These are phyloP conservation scores for Monopis laevigella DNA, from an alignment of 2,888 invertebrate genomes.

Conservation along the genomic window DNA sequence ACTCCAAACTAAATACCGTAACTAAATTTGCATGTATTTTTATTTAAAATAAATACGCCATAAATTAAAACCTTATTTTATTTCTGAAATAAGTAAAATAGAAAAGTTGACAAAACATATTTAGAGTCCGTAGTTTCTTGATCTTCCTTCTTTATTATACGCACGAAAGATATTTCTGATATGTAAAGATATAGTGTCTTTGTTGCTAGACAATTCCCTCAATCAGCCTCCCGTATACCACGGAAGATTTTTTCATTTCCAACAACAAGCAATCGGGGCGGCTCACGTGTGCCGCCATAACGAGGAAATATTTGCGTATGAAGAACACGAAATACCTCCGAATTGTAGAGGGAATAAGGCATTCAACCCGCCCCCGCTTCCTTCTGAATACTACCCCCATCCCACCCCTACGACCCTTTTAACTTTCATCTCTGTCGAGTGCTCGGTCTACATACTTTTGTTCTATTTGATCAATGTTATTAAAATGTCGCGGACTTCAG, in stretches of 20 bases:
- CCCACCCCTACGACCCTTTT: slow-evolving; percentile 59
- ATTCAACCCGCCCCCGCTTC: slow-evolving; percentile 57
- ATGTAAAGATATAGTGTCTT: too few relatives aligned
- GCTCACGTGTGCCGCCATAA: slow-evolving; percentile 63
- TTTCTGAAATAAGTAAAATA: too few relatives aligned
- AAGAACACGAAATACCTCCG: slow-evolving; percentile 68
- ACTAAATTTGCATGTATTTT: too few relatives aligned
- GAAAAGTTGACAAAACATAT: too few relatives aligned
- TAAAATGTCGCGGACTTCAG: slow-evolving; percentile 62
- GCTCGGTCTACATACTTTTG: slow-evolving; percentile 68
- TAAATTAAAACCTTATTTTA: too few relatives aligned
- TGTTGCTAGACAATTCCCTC: slow-evolving; percentile 37
- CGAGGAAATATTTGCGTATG: slow-evolving; percentile 69
- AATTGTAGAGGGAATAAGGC: slow-evolving; percentile 68
- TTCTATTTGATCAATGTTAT: slow-evolving; percentile 69
- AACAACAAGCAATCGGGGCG: slow-evolving; percentile 55
- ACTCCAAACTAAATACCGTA: too few relatives aligned
- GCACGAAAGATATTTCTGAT: too few relatives aligned
- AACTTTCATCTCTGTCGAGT: slow-evolving; percentile 68
- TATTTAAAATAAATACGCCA: too few relatives aligned
- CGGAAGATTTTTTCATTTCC: slow-evolving; percentile 29
- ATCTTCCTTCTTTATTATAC: too few relatives aligned
- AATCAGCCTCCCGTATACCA: slow-evolving; percentile 24
- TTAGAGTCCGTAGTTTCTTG: too few relatives aligned
- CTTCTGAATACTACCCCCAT: slow-evolving; percentile 25